Evolutionary conservation across 2,888 invertebrate species (phyloP).

Genomic region (Megalurothrips usitatus): DNA sequence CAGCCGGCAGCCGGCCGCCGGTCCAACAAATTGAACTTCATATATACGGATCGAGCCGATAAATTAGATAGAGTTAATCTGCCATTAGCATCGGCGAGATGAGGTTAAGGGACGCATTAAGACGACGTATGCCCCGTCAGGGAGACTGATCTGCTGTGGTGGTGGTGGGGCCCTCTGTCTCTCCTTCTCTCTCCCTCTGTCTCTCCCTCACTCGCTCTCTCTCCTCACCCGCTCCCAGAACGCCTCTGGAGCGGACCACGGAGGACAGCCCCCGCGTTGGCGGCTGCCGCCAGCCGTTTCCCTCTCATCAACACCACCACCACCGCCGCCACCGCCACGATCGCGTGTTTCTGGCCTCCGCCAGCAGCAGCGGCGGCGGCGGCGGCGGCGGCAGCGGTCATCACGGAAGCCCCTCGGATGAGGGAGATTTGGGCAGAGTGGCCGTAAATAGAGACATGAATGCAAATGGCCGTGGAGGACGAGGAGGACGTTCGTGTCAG

Average conservation of each 20-base stretch:
- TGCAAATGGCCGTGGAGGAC: background rate
- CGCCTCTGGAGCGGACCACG: too few species aligned
- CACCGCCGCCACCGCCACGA: background rate
- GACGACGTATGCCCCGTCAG: background rate
- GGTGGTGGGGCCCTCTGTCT: too few species aligned
- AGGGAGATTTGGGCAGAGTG: background rate
- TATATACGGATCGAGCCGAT: background rate
- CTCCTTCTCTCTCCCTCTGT: too few species aligned
- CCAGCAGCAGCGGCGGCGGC: background rate
- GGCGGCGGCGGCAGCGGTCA: background rate
- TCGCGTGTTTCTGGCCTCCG: background rate
- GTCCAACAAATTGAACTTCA: background rate
- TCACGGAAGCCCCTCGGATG: background rate
- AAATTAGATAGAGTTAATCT: constrained; percentile 9
- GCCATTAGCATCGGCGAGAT: constrained; percentile 6
- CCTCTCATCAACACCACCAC: background rate
- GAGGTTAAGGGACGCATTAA: background rate
- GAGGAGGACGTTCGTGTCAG: background rate
- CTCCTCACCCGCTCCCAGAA: too few species aligned
- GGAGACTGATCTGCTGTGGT: background rate
- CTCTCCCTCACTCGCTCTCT: too few species aligned
- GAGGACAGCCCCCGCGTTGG: too few species aligned
- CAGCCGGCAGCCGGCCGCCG: background rate
- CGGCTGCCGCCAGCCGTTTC: background rate
- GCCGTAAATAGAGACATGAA: constrained; percentile 16